phyloP scores from a whole-genome alignment of 37 sponge, comb jelly and placozoan genomes.

The Cladorhizidae sp. region DNA sequence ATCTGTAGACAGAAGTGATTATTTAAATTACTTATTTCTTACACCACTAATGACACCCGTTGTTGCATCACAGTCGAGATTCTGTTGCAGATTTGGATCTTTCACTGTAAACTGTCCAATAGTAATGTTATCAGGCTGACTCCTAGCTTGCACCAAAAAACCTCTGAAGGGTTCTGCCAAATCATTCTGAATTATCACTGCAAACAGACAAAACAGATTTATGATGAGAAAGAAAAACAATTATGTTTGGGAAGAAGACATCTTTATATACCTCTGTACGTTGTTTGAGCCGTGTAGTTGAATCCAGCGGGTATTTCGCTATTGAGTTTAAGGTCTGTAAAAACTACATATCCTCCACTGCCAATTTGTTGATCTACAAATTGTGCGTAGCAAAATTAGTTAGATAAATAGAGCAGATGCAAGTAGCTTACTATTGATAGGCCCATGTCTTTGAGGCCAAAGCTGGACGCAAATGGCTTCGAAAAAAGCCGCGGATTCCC shows the following conservation, averaged over 20 bases:
- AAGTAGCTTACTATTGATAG: not conserved
- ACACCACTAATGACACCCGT: not conserved
- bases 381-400: not conserved
- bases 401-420: not conserved
- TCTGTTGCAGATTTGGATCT: slow-evolving; percentile 1
- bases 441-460: not conserved
- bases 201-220: not conserved
- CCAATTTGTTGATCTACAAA: not conserved
- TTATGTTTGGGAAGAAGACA: not conserved
- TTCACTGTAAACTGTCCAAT: not conserved
- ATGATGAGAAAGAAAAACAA: not conserved
- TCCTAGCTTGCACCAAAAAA: not conserved
- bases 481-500: not conserved
- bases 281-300: slow-evolving; percentile 2
- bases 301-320: not conserved
- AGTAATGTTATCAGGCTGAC: not conserved
- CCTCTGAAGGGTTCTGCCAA: not conserved
- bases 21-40: too few species aligned
- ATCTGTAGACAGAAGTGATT: too few species aligned
- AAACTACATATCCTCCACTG: not conserved
- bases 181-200: not conserved
- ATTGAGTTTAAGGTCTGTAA: not conserved
- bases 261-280: not conserved
- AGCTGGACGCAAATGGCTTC: not conserved
- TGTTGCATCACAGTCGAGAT: not conserved